Evolutionary conservation across 2,113 vertebrate genomes (phyloP).

Genomic region (Irena cyanogastra): DNA sequence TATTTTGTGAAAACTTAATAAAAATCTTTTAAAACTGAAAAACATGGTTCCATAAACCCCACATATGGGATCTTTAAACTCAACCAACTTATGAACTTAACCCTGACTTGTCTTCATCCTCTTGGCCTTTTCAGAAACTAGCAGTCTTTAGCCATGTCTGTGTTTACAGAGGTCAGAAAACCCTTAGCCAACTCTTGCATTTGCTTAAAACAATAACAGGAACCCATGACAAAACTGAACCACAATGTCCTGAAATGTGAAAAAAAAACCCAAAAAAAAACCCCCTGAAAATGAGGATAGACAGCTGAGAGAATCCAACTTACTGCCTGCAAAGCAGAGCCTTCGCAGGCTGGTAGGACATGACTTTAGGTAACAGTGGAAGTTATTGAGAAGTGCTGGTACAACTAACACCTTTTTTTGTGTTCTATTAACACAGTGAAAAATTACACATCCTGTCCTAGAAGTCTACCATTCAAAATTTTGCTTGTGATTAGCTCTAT

Average conservation of each 20-base stretch:
- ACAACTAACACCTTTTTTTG: background rate
- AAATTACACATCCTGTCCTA: background rate
- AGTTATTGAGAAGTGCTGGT: background rate
- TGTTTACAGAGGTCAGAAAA: background rate
- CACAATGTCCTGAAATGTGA: background rate
- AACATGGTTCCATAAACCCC: constrained; percentile 15
- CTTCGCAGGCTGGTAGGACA: background rate
- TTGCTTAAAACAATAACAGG: background rate
- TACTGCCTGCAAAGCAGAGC: background rate
- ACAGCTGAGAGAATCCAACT: background rate
- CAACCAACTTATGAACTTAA: constrained; percentile 32
- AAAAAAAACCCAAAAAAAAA: background rate
- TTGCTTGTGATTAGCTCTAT: background rate
- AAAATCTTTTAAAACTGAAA: constrained; percentile 58
- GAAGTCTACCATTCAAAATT: background rate
- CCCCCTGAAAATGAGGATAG: background rate
- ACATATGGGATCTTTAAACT: constrained; percentile 61
- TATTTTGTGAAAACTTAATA: constrained; percentile 62
- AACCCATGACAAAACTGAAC: background rate
- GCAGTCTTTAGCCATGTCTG: background rate
- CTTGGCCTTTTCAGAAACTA: background rate
- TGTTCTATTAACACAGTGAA: background rate
- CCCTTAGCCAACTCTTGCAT: background rate
- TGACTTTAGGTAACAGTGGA: background rate
- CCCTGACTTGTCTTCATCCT: background rate